Evolutionary conservation across 2,888 invertebrate species (phyloP).

Genomic region (Drosophila meridionalis): DNA sequence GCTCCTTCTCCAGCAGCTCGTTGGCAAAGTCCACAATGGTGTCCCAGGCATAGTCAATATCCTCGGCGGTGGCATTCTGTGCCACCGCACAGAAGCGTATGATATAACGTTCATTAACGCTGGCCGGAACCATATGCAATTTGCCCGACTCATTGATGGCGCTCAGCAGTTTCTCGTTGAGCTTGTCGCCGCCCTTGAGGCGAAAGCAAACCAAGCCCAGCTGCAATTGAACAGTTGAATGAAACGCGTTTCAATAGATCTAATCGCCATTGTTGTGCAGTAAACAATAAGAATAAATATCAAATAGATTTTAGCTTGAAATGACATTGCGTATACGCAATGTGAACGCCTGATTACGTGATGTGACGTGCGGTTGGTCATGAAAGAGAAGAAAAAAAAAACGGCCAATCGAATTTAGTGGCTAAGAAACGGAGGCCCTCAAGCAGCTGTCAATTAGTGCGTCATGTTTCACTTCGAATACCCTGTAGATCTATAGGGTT

Average conservation of each 20-base stretch:
- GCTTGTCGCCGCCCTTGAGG: conserved; percentile 90
- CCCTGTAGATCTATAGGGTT: background rate
- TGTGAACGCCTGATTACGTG: conserved; percentile 40
- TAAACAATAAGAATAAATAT: conserved; percentile 19
- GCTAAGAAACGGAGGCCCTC: conserved; percentile 28
- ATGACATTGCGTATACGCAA: conserved; percentile 55
- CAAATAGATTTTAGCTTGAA: conserved; percentile 3
- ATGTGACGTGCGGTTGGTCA: conserved; percentile 5
- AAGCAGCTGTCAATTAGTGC: conserved; percentile 53
- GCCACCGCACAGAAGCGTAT: conserved; percentile 97
- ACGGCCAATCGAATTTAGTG: conserved; percentile 41
- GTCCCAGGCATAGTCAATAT: conserved; percentile 94
- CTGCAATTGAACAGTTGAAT: conserved; percentile 84
- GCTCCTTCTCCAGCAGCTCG: conserved; percentile 90
- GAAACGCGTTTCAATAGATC: background rate
- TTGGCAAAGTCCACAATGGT: conserved; percentile 92
- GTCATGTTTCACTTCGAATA: conserved; percentile 26
- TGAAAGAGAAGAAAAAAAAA: conserved; percentile 4
- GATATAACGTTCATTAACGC: conserved; percentile 94
- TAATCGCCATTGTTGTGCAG: conserved; percentile 16
- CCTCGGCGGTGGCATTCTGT: conserved; percentile 93
- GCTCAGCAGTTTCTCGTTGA: conserved; percentile 96
- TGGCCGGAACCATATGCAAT: conserved; percentile 98
- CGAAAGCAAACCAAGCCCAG: conserved; percentile 97
- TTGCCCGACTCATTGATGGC: conserved; percentile 97